Evolutionary conservation across 2,888 invertebrate genomes (phyloP).

Genomic region (Papilio protenor): DNA sequence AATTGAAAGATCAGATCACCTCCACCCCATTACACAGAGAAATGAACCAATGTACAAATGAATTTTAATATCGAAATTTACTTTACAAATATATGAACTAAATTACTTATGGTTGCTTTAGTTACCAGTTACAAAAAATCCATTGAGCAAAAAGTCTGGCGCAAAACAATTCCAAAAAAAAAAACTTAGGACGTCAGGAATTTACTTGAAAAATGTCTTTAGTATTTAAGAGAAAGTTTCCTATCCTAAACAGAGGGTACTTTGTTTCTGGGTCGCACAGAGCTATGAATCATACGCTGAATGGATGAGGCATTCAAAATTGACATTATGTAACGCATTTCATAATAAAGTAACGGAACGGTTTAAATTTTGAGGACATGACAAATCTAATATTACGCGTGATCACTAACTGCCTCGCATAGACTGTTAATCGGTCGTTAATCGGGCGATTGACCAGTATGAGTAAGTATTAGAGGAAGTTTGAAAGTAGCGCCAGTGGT

Average conservation of each 20-base stretch:
- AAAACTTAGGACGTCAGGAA: background rate
- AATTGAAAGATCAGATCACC: too few species aligned
- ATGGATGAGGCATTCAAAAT: conserved; percentile 47
- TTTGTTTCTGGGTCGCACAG: conserved; percentile 54
- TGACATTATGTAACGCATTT: conserved; percentile 48
- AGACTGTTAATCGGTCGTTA: too few species aligned
- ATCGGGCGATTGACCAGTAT: too few species aligned
- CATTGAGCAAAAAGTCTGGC: background rate
- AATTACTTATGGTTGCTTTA: too few species aligned
- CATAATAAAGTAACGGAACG: conserved; percentile 1
- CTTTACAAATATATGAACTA: too few species aligned
- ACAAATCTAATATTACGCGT: background rate
- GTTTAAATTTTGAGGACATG: conserved; percentile 12
- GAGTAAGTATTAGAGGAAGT: too few species aligned
- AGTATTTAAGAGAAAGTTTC: conserved; percentile 53
- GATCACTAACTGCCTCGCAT: background rate
- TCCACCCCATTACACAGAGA: too few species aligned
- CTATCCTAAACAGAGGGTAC: conserved; percentile 45
- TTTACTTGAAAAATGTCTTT: conserved; percentile 29
- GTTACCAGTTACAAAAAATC: too few species aligned
- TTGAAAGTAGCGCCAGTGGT: too few species aligned
- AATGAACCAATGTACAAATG: too few species aligned
- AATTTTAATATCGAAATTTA: too few species aligned
- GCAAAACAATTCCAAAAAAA: background rate
- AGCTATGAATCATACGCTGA: conserved; percentile 49